A percentile compares a stretch with the other conserved stretches of the same genome.
Evolutionary conservation across 2,888 invertebrate species (phyloP).

Genomic region (Leucoptera coffeella): DNA sequence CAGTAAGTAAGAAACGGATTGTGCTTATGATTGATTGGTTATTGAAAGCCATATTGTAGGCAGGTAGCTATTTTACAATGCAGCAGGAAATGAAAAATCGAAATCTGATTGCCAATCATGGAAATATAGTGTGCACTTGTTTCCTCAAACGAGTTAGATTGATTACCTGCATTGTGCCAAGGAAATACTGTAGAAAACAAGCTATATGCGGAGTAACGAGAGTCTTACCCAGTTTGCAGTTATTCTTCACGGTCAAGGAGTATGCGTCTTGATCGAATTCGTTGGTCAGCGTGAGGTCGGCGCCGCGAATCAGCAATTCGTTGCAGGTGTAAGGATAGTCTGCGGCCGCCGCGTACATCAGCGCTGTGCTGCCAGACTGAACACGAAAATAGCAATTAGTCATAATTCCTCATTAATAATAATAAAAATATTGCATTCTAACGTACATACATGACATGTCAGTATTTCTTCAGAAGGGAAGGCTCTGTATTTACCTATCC

Average conservation of each 20-base stretch:
- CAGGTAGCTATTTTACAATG: too few species aligned
- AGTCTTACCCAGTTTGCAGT: constrained; percentile 41
- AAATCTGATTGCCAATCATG: too few species aligned
- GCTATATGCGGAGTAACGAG: background rate
- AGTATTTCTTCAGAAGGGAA: too few species aligned
- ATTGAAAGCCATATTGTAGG: too few species aligned
- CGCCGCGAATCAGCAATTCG: constrained; percentile 73
- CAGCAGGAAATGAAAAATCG: too few species aligned
- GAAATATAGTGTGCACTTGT: too few species aligned
- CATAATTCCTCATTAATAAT: too few species aligned
- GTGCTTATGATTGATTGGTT: too few species aligned
- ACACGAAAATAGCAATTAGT: constrained; percentile 10
- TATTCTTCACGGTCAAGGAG: constrained; percentile 64
- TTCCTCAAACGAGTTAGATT: constrained; percentile 28
- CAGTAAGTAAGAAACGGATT: too few species aligned
- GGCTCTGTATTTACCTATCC: too few species aligned
- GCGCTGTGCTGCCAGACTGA: constrained; percentile 80
- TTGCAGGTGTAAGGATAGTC: constrained; percentile 87
- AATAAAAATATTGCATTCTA: too few species aligned
- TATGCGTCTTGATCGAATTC: constrained; percentile 80
- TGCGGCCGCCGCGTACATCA: constrained; percentile 87
- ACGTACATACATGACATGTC: too few species aligned
- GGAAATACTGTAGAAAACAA: background rate
- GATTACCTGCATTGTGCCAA: constrained; percentile 21
- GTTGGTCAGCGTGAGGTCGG: constrained; percentile 75